Evolutionary conservation across 2,113 vertebrate species (phyloP).

Genomic region (Lasiurus cinereus): DNA sequence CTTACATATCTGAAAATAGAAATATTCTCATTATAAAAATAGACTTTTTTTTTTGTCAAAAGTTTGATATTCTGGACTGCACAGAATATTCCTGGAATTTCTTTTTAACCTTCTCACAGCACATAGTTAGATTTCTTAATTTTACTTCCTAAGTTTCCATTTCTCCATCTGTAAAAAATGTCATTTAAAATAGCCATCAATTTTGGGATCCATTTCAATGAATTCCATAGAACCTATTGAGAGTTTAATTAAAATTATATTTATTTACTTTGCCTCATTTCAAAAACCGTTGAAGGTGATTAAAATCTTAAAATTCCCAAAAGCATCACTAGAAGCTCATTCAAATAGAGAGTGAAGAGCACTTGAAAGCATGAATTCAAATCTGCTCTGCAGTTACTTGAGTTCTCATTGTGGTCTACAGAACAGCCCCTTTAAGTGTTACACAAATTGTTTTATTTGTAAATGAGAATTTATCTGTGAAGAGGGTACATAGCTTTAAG

Average conservation of each 20-base stretch:
- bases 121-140: not conserved
- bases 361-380: not conserved
- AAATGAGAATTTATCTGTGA: not conserved
- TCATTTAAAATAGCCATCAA: not conserved
- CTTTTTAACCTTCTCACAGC: not conserved
- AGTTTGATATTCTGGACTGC: not conserved
- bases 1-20: not conserved
- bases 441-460: not conserved
- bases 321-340: not conserved
- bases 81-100: not conserved
- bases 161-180: not conserved
- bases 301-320: constrained; percentile 40
- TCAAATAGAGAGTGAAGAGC: not conserved
- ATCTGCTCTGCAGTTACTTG: not conserved
- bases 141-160: constrained; percentile 28
- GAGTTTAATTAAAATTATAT: constrained; percentile 13
- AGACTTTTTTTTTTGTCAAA: not conserved
- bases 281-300: not conserved
- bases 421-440: not conserved
- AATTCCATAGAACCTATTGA: not conserved
- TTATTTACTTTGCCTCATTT: constrained; percentile 17
- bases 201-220: not conserved
- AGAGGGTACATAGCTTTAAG: not conserved
- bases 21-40: constrained; percentile 3
- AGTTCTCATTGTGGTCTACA: not conserved